phyloP scores from a whole-genome alignment of 2,113 vertebrate species.

The Cnemophilus loriae region DNA sequence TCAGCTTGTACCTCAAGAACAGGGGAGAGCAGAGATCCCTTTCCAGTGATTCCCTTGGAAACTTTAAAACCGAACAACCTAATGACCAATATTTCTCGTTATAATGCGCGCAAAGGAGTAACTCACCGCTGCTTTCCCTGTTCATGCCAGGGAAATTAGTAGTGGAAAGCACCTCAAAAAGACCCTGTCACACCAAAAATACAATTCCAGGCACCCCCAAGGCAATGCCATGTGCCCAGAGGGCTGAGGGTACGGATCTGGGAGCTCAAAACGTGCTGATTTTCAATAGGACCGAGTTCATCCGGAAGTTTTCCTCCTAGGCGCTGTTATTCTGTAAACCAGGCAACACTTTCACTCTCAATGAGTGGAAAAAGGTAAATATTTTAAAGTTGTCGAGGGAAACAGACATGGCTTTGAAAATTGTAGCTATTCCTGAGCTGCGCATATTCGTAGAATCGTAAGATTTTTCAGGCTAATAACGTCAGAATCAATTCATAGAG shows the following conservation, averaged over 20 bases:
- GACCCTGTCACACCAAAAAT: background rate
- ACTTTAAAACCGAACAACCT: background rate
- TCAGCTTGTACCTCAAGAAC: background rate
- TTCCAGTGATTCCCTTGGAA: background rate
- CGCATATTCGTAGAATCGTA: rapidly evolving
- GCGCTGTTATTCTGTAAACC: background rate
- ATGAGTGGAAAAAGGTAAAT: background rate
- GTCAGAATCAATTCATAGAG: background rate
- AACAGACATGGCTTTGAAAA: background rate
- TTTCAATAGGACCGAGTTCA: background rate
- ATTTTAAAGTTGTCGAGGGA: background rate
- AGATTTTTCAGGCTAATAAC: background rate
- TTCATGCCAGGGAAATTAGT: rapidly evolving
- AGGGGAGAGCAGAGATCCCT: background rate
- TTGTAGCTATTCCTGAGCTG: background rate
- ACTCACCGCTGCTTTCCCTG: rapidly evolving
- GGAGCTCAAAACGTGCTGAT: rapidly evolving
- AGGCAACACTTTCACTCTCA: background rate
- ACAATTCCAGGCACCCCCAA: background rate
- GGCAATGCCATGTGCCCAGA: background rate
- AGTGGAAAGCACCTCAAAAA: background rate
- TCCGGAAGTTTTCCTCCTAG: background rate
- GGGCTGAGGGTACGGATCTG: rapidly evolving
- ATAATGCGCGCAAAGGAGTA: rapidly evolving
- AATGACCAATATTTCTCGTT: rapidly evolving